Percentiles rank a stretch among this genome's conserved stretches.
These are phyloP conservation scores for Dendrolimus pini DNA, from an alignment of 2,888 invertebrate genomes.

Conservation along the genomic window DNA sequence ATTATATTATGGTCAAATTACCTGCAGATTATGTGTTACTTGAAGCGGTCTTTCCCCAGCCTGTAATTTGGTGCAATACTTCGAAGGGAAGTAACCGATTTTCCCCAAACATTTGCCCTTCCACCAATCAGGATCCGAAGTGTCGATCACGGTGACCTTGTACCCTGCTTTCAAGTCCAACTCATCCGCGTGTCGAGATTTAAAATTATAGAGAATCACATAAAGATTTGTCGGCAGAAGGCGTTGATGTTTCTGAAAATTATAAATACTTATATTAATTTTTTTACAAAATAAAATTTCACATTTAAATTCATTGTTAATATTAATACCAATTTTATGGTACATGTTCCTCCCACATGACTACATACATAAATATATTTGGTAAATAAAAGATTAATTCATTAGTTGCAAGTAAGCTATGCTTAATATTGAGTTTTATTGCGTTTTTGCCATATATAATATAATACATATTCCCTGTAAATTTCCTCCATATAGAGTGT, in stretches of 20 bases:
- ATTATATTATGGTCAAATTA: slow-evolving; percentile 12
- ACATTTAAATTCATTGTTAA: no score
- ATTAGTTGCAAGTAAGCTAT: no score
- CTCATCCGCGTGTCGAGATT: slow-evolving; percentile 95
- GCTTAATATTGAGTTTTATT: no score
- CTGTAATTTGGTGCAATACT: slow-evolving; percentile 93
- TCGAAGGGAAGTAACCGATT: slow-evolving; percentile 95
- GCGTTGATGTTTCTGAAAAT: slow-evolving; percentile 86
- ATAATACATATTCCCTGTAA: no score
- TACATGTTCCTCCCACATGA: no score
- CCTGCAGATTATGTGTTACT: slow-evolving; percentile 79
- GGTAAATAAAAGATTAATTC: no score
- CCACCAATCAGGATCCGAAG: slow-evolving; percentile 98
- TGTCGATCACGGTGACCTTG: slow-evolving; percentile 94
- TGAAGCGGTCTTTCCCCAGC: slow-evolving; percentile 94
- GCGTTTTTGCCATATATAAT: no score
- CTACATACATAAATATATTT: no score
- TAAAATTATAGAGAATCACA: slow-evolving; percentile 96
- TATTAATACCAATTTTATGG: no score
- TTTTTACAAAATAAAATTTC: neutral
- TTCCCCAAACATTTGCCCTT: slow-evolving; percentile 95
- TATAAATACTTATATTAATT: slow-evolving; percentile 3
- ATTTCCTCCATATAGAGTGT: no score
- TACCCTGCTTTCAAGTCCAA: slow-evolving; percentile 95
- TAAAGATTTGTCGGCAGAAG: slow-evolving; percentile 93